These are phyloP conservation scores for Villa cingulata DNA, from an alignment of 2,888 invertebrate species.

Conservation along the genomic window DNA sequence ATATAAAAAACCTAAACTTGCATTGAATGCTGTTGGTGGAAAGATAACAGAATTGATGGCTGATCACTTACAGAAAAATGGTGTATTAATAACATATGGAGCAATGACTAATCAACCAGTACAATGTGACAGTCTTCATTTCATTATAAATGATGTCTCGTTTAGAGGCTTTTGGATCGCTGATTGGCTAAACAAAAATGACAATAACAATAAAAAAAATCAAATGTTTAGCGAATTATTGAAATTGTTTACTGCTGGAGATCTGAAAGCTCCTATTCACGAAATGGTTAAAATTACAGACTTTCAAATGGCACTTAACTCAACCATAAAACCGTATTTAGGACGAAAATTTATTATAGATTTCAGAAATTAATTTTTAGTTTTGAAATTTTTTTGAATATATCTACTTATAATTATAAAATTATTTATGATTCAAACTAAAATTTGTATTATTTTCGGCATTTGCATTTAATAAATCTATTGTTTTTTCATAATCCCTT, in stretches of 20 bases:
- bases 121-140: conserved; percentile 60
- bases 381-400: too few species aligned
- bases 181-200: conserved; percentile 59
- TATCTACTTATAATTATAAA: too few species aligned
- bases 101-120: conserved; percentile 86
- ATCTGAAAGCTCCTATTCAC: conserved; percentile 59
- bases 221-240: conserved; percentile 67
- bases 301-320: conserved; percentile 58
- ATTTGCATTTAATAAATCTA: too few species aligned
- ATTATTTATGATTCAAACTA: too few species aligned
- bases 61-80: conserved; percentile 54
- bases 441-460: too few species aligned
- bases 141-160: conserved; percentile 73
- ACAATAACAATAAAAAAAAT: conserved; percentile 41
- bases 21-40: conserved; percentile 90
- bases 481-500: too few species aligned
- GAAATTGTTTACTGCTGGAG: conserved; percentile 51
- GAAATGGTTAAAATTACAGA: conserved; percentile 56
- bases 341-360: conserved; percentile 57
- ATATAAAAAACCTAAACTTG: conserved; percentile 58
- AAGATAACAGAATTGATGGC: conserved; percentile 71
- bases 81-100: conserved; percentile 86
- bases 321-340: conserved; percentile 51
- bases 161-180: conserved; percentile 84
- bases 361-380: neutral